A percentile compares a stretch with the other conserved stretches of the same genome.
Conservation (phyloP, 1,140 invertebrate species). For the Drosophila sulfurigaster region DNA sequence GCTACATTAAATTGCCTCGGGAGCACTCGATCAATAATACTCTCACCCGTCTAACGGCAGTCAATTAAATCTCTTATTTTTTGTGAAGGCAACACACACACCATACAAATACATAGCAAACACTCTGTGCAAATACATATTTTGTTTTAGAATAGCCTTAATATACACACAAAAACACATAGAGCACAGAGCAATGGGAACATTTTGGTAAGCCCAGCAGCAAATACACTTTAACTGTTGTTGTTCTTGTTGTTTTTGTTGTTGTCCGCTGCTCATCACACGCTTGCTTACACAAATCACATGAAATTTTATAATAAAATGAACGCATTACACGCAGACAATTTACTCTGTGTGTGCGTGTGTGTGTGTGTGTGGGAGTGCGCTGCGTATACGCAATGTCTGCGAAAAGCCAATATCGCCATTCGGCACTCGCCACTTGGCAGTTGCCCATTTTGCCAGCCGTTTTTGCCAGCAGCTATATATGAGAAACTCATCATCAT, state of each 20-base stretch:
- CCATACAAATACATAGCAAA: neutral
- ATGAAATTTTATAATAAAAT: constrained; percentile 59
- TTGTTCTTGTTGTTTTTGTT: no score
- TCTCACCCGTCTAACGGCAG: constrained; percentile 43
- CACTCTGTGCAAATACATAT: no score
- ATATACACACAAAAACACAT: constrained; percentile 9
- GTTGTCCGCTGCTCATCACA: constrained; percentile 30
- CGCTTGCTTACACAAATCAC: constrained; percentile 52
- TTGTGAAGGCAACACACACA: constrained; percentile 47
- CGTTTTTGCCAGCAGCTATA: constrained; percentile 16
- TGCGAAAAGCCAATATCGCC: constrained; percentile 19
- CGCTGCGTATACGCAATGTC: constrained; percentile 48
- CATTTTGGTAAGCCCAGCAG: constrained; percentile 32
- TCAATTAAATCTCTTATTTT: constrained; percentile 65
- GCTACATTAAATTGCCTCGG: constrained; percentile 68
- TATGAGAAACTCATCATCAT: constrained; percentile 68
- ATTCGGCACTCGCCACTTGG: neutral
- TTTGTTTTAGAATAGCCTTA: constrained; percentile 11
- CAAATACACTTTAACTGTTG: neutral
- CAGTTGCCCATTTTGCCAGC: constrained; percentile 10
- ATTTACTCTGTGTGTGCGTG: constrained; percentile 35
- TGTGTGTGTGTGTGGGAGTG: no score
- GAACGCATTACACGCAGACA: constrained; percentile 55
- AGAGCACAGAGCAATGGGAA: neutral
- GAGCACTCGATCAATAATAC: constrained; percentile 63